phyloP scores from a whole-genome alignment of 2,113 vertebrate genomes.

The Apteryx owenii region DNA sequence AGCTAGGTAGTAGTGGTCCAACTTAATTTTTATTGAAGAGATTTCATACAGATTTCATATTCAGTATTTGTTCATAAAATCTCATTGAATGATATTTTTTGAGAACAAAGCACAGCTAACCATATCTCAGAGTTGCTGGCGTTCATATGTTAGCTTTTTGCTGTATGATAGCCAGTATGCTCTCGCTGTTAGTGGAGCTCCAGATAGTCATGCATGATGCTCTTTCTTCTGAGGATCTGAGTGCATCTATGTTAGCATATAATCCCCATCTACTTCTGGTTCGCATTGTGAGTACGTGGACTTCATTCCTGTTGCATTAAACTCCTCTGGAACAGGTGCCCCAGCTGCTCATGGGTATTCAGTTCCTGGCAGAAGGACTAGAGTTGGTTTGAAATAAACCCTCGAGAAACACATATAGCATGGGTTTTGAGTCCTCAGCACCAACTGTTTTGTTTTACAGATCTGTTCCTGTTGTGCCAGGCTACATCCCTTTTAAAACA shows the following conservation, averaged over 20 bases:
- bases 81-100: neutral
- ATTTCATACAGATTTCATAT: neutral
- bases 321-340: neutral
- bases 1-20: neutral
- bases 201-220: neutral
- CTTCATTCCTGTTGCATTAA: neutral
- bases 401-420: rapidly evolving
- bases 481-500: neutral
- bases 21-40: neutral
- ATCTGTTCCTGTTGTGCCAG: neutral
- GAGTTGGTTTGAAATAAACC: neutral
- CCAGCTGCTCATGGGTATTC: neutral
- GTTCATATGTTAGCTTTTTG: neutral
- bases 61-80: neutral
- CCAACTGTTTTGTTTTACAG: neutral
- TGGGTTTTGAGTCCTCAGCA: neutral
- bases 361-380: neutral
- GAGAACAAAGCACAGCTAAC: neutral
- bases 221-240: neutral
- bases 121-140: neutral
- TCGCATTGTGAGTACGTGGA: neutral
- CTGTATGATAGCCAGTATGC: neutral
- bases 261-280: neutral
- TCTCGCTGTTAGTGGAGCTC: neutral
- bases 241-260: neutral